phyloP scores from a whole-genome alignment of 2,113 vertebrate species.

The Pelecanus crispus region DNA sequence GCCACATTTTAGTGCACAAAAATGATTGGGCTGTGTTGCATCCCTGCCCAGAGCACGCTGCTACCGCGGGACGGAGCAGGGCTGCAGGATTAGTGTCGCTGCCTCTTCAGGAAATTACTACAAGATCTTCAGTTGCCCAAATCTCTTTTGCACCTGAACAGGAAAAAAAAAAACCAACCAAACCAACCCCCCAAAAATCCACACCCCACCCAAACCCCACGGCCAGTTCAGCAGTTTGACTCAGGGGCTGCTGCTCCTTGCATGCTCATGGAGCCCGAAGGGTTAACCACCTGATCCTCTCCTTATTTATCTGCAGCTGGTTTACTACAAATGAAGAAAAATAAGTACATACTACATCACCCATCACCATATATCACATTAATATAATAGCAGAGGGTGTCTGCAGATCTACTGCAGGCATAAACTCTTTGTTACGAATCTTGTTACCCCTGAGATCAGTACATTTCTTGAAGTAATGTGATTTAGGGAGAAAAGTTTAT shows the following conservation, averaged over 20 bases:
- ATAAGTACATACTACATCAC: not conserved
- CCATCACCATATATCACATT: not conserved
- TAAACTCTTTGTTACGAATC: not conserved
- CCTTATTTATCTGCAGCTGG: not conserved
- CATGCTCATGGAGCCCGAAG: rapidly evolving
- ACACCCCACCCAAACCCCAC: not conserved
- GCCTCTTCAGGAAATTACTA: not conserved
- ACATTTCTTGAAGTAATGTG: not conserved
- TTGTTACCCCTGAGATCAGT: not conserved
- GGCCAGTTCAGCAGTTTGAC: not conserved
- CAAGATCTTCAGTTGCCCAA: not conserved
- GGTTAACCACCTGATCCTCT: not conserved
- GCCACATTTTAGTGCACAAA: not conserved
- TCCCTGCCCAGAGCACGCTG: not conserved
- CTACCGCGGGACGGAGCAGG: not conserved
- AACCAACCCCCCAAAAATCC: too few relatives aligned
- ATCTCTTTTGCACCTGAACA: not conserved
- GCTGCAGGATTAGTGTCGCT: not conserved
- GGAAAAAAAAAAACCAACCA: not conserved
- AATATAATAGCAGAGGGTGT: not conserved
- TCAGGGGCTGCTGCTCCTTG: not conserved
- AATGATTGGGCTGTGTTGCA: rapidly evolving
- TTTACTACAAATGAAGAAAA: not conserved
- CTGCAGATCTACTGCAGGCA: not conserved
- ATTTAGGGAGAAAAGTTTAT: not conserved